Evolutionary conservation across 2,888 invertebrate species (phyloP).

Genomic region (Idaea aversata): DNA sequence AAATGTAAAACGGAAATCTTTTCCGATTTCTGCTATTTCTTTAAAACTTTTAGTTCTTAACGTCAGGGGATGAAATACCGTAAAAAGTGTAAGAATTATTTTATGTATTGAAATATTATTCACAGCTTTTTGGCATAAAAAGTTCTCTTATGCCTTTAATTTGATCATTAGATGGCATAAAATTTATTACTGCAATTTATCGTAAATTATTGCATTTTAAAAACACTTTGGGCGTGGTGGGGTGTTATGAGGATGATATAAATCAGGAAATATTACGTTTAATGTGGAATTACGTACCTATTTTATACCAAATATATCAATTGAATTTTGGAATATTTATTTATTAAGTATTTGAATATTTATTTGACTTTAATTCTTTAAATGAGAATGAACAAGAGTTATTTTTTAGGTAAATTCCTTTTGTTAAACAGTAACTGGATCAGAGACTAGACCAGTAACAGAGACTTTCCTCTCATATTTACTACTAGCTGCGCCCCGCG

Average conservation of each 20-base stretch:
- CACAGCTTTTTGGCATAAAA: conserved; percentile 7
- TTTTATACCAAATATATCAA: background rate
- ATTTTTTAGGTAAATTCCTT: too few relatives aligned
- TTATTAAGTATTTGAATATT: background rate
- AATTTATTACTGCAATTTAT: conserved; percentile 20
- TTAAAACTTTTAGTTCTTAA: background rate
- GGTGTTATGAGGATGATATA: conserved; percentile 15
- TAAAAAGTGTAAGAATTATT: background rate
- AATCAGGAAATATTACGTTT: conserved; percentile 18
- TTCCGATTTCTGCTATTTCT: conserved; percentile 19
- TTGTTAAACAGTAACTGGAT: too few relatives aligned
- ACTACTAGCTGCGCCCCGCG: too few relatives aligned
- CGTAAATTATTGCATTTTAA: conserved; percentile 24
- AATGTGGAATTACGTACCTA: background rate
- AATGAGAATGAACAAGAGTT: too few relatives aligned
- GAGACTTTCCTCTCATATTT: too few relatives aligned
- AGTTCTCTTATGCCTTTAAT: conserved; percentile 11
- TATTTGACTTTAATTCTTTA: too few relatives aligned
- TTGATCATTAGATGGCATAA: conserved; percentile 14
- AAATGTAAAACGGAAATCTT: conserved; percentile 46
- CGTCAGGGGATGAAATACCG: background rate
- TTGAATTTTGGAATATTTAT: background rate
- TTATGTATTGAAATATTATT: background rate
- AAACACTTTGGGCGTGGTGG: conserved; percentile 15
- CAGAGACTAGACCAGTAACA: too few relatives aligned